These are phyloP conservation scores for Propithecus perrieri DNA, from an alignment of 2,797 vertebrate genomes.

Conservation along the genomic window DNA sequence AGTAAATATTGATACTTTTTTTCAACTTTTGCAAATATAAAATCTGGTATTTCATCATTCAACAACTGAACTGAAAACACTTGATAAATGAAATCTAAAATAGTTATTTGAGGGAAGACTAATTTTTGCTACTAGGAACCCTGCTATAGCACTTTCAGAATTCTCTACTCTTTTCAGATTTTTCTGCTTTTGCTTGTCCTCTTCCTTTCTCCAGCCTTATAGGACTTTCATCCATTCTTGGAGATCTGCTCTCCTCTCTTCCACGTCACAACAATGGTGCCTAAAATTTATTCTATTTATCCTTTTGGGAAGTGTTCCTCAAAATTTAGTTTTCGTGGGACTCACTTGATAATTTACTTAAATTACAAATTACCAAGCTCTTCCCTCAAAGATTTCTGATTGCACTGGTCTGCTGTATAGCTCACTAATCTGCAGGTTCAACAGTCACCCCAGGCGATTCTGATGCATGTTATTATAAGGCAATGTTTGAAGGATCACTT, in stretches of 20 bases:
- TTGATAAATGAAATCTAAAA: not conserved
- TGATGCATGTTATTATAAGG: not conserved
- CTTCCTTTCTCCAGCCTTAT: not conserved
- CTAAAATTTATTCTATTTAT: not conserved
- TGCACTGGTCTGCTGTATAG: not conserved
- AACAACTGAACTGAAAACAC: not conserved
- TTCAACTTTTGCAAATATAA: not conserved
- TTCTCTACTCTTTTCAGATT: not conserved
- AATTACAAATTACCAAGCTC: not conserved
- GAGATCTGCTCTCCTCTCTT: not conserved
- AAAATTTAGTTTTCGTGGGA: not conserved
- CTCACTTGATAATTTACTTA: not conserved
- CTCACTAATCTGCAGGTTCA: not conserved
- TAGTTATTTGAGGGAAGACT: not conserved
- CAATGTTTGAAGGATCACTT: not conserved
- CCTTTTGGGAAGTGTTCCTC: not conserved
- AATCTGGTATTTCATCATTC: not conserved
- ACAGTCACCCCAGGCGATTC: not conserved
- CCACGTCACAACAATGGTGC: not conserved
- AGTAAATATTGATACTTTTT: not conserved
- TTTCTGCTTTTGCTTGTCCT: not conserved
- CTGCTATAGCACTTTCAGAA: not conserved
- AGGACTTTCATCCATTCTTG: not conserved
- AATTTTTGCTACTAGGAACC: not conserved
- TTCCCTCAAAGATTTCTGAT: not conserved